Base-by-base conservation (phyloP, 2,888 invertebrate genomes). In the Kuschelorhynchus macadamiae region DNA sequence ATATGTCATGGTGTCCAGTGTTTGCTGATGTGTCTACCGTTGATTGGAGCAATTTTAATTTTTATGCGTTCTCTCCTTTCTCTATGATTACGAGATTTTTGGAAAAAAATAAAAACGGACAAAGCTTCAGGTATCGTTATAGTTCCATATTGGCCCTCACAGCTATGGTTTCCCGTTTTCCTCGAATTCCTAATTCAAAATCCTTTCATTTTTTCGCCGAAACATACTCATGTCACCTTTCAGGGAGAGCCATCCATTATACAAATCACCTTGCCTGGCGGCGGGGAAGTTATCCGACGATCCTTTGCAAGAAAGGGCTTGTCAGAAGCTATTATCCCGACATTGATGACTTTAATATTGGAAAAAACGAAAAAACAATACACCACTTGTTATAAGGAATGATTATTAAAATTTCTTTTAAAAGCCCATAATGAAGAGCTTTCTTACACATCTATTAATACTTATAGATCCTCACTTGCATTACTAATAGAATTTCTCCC, bases 201-300 rank as follows among this genome's bases (percentile, higher is more conserved):
- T 25, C 25, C 25, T 3, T 25, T 25, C 3, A 25, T 25, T 25
- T 25, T 25, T 25, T 25, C 25, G 7, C 25, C 25, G 7, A 25
- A 25, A 25, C 25, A 25, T 25, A 25, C 25, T 25, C 25, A 25
- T 25, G 7, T 25, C 25, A 5, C 25, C 25, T 25, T 25, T 25
- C 25, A 25, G 25, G 25, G 25, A 25, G 25, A 25, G 25, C 25
- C 25, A 25, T 25, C 25, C 25, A 25, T 25, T 25, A 25, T 25
- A 7, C 25, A 25, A 25, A 25, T 25, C 25, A 7, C 69, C 65
- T 59, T 30, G 49, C 65, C 65, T 69, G 69, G 65, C 16, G 21
- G 69, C 42, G n/a, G 59, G 11, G n/a, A 47, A 16, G 14, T 36
- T 59, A 33, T 59, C 47, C 17, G 59, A 16, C 16, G 47, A 25